These are phyloP conservation scores for Buceros bicornis DNA, from an alignment of 2,797 vertebrate genomes.

Conservation along the genomic window DNA sequence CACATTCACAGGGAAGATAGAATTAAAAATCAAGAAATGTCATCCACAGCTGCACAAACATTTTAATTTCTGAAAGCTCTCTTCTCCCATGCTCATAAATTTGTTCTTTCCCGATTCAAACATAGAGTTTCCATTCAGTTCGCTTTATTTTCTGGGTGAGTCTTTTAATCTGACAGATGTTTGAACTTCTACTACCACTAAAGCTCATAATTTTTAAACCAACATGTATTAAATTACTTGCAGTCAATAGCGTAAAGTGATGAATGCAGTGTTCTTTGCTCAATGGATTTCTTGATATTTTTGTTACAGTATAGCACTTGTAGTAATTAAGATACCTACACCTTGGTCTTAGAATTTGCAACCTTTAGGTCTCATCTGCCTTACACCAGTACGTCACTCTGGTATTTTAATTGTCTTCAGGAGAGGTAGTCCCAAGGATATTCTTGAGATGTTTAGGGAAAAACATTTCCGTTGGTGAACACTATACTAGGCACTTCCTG, in stretches of 20 bases:
- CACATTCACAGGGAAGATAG: neutral
- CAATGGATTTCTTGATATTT: neutral
- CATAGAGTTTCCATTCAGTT: neutral
- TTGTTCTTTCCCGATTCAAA: neutral
- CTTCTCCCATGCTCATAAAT: neutral
- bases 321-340: neutral
- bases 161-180: neutral
- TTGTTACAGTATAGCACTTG: neutral
- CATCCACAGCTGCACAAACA: neutral
- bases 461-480: neutral
- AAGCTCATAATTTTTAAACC: neutral
- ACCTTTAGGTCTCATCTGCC: neutral
- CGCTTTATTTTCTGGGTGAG: neutral
- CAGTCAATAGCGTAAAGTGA: neutral
- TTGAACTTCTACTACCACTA: slow-evolving; percentile 6
- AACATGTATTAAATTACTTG: neutral
- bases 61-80: neutral
- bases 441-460: neutral
- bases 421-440: neutral
- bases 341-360: neutral
- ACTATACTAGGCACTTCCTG: neutral
- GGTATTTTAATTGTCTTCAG: neutral
- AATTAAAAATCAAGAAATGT: neutral
- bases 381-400: neutral
- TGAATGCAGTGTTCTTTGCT: neutral